phyloP scores from a whole-genome alignment of 2,888 invertebrate species.

The Petrophora chlorosata region DNA sequence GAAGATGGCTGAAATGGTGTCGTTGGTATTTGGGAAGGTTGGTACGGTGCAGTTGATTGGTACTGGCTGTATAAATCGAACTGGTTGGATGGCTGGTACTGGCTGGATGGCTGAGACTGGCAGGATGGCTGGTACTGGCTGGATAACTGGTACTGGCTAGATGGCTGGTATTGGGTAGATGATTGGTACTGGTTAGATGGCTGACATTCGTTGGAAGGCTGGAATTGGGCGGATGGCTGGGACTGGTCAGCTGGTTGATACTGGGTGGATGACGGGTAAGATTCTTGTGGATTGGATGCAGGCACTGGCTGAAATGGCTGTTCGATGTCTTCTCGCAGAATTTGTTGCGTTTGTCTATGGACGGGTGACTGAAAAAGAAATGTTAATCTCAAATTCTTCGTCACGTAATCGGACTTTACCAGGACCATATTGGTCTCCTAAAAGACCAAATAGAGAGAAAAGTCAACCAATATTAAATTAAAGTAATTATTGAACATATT shows the following conservation, averaged over 20 bases:
- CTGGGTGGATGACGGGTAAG: not conserved
- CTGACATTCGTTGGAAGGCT: not conserved
- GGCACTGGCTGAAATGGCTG: slow-evolving; percentile 37
- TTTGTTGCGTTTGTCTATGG: slow-evolving; percentile 41
- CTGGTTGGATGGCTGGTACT: slow-evolving; percentile 27
- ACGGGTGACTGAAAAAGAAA: slow-evolving; percentile 54
- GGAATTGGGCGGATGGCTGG: too few species aligned
- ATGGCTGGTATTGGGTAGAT: not conserved
- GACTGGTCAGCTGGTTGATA: too few species aligned
- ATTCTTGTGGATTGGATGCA: slow-evolving; percentile 3
- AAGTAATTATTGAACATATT: too few species aligned
- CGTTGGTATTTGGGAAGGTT: not conserved
- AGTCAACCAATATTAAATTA: too few species aligned
- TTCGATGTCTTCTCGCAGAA: slow-evolving; percentile 55
- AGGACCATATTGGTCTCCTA: too few species aligned
- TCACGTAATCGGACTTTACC: not conserved
- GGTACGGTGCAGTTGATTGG: not conserved
- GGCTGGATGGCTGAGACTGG: slow-evolving; percentile 8
- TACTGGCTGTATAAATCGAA: slow-evolving; percentile 15
- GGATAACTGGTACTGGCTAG: slow-evolving; percentile 26
- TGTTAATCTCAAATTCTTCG: not conserved
- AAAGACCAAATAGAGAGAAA: too few species aligned
- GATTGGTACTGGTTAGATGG: not conserved
- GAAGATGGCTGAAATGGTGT: not conserved
- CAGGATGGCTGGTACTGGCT: slow-evolving; percentile 16